Conservation (phyloP, 1,140 invertebrate species). For the Dinothrombium tinctorium region DNA sequence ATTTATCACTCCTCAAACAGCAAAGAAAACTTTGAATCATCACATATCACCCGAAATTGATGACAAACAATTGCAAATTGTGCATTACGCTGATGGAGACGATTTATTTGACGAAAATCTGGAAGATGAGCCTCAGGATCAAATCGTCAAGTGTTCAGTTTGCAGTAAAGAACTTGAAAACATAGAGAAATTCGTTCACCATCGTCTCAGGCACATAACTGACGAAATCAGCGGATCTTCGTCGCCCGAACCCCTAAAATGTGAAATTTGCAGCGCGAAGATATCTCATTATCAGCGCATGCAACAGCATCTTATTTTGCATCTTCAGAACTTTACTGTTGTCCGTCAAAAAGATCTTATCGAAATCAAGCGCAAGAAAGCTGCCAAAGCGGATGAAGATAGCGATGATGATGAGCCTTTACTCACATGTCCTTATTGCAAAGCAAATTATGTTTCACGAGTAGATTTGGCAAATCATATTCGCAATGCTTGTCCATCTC, state of each 20-base stretch:
- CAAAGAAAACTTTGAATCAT: no score
- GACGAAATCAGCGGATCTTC: background rate
- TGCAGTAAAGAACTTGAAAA: background rate
- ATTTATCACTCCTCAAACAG: no score
- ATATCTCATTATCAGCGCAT: conserved; percentile 2
- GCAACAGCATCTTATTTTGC: conserved; percentile 1
- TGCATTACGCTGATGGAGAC: background rate
- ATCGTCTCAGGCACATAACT: conserved; percentile 5
- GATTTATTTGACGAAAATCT: background rate
- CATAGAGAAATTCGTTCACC: background rate
- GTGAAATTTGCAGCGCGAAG: conserved; percentile 1
- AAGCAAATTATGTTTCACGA: background rate
- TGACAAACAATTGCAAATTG: no score
- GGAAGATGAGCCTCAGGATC: background rate
- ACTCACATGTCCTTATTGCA: conserved; percentile 4
- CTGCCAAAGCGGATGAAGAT: background rate
- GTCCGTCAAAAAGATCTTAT: background rate
- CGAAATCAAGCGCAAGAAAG: background rate
- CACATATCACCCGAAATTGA: no score
- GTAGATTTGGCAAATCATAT: conserved; percentile 3
- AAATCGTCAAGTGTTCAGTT: conserved; percentile 1
- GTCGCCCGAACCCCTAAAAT: background rate
- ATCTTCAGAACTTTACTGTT: background rate
- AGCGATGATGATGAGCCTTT: background rate
- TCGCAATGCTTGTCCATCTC: background rate